A percentile compares a stretch with the other conserved stretches of the same genome.
These are phyloP conservation scores for Operophtera brumata DNA, from an alignment of 2,888 invertebrate genomes.

Conservation along the genomic window DNA sequence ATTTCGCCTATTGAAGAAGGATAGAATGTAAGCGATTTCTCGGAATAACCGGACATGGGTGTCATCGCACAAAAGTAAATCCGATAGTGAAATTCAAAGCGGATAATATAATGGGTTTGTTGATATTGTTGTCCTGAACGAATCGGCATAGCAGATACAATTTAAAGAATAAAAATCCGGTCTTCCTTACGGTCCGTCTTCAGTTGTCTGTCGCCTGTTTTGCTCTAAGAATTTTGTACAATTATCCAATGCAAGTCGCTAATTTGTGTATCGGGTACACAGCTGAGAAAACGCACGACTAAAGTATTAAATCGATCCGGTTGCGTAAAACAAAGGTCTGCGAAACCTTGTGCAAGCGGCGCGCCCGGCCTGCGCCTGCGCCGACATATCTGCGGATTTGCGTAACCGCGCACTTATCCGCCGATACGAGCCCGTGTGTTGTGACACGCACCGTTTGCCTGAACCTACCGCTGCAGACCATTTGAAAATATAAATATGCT, in stretches of 20 bases:
- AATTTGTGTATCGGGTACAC: constrained; percentile 59
- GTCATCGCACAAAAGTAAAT: constrained; percentile 63
- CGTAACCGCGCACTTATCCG: constrained; percentile 79
- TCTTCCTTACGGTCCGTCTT: constrained; percentile 41
- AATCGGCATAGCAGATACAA: constrained; percentile 48
- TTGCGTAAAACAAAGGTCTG: constrained; percentile 82
- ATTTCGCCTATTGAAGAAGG: constrained; percentile 48
- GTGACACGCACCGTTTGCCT: constrained; percentile 71
- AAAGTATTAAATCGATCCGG: constrained; percentile 77
- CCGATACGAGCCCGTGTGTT: constrained; percentile 72
- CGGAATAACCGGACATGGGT: constrained; percentile 63
- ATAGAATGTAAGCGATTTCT: constrained; percentile 46
- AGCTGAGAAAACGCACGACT: constrained; percentile 77
- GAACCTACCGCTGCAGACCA: constrained; percentile 48
- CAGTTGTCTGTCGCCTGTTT: constrained; percentile 28
- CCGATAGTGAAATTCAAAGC: constrained; percentile 37
- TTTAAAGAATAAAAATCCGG: constrained; percentile 43
- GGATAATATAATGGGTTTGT: constrained; percentile 28
- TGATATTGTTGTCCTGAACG: constrained; percentile 29
- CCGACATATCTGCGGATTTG: constrained; percentile 80
- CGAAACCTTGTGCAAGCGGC: constrained; percentile 80
- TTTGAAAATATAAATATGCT: constrained; percentile 38
- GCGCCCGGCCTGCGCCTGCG: constrained; percentile 66
- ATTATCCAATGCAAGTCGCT: constrained; percentile 45
- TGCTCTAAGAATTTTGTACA: constrained; percentile 39